phyloP scores from a whole-genome alignment of 2,113 vertebrate genomes.

The Vulpes ferrilata region DNA sequence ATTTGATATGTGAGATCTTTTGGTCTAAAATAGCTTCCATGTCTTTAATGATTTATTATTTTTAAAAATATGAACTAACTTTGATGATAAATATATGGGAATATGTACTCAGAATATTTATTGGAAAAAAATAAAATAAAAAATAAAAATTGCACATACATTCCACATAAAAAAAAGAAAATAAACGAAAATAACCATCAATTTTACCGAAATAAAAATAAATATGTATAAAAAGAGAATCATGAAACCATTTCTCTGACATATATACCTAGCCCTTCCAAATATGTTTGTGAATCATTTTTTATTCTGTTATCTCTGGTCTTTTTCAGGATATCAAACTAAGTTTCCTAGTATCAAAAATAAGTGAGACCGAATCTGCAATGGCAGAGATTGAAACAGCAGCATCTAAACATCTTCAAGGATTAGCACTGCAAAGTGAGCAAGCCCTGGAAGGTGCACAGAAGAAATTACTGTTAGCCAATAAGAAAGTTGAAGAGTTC shows the following conservation, averaged over 20 bases:
- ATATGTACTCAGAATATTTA: not conserved
- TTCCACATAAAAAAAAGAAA: not conserved
- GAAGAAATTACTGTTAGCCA: constrained; percentile 88
- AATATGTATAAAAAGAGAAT: not conserved
- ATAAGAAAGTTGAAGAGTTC: constrained; percentile 91
- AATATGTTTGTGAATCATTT: constrained; percentile 1
- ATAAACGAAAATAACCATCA: not conserved
- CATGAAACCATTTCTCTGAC: not conserved
- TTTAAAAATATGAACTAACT: constrained; percentile 23
- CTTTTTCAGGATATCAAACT: constrained; percentile 90
- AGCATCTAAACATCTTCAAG: constrained; percentile 91
- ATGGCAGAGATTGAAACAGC: constrained; percentile 90
- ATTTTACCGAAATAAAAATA: constrained; percentile 42
- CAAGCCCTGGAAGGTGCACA: constrained; percentile 90
- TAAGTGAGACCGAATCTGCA: constrained; percentile 88
- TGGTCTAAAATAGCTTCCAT: not conserved
- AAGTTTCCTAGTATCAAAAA: constrained; percentile 87
- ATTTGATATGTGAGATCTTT: constrained; percentile 6
- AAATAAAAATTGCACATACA: too few species aligned
- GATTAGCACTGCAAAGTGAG: constrained; percentile 91
- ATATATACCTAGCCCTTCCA: not conserved
- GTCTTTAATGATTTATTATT: not conserved
- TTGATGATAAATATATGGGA: not conserved
- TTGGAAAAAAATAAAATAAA: not conserved
- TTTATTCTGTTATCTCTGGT: not conserved